Percentiles rank a stretch among this genome's conserved stretches.
phyloP scores from a whole-genome alignment of 2,797 vertebrate genomes.

The Coregonus suidteri region DNA sequence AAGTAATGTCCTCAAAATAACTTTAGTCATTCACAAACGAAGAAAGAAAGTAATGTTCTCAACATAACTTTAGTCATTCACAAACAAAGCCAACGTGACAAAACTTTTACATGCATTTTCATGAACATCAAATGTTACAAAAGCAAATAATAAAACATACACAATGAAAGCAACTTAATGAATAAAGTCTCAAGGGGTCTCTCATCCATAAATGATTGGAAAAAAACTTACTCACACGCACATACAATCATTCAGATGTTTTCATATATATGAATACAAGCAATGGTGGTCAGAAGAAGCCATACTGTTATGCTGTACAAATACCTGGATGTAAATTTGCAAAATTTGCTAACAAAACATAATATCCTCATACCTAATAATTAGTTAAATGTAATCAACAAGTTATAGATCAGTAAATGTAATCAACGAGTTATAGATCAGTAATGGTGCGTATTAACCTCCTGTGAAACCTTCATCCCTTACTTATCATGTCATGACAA shows the following conservation, averaged over 20 bases:
- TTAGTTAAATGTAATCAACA: background rate
- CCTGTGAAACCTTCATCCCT: constrained; percentile 6
- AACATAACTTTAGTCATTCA: constrained; percentile 65
- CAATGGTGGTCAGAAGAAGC: constrained; percentile 43
- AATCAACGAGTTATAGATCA: constrained; percentile 1
- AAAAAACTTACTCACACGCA: constrained; percentile 39
- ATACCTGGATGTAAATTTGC: constrained; percentile 30
- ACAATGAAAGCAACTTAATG: constrained; percentile 47
- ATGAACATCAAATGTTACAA: constrained; percentile 52
- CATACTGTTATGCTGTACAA: constrained; percentile 24
- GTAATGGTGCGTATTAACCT: constrained; percentile 23
- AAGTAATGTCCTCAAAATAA: constrained; percentile 62
- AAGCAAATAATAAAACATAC: constrained; percentile 41
- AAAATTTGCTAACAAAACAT: constrained; percentile 34
- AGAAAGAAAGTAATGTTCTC: constrained; percentile 65
- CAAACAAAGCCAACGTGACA: constrained; percentile 57
- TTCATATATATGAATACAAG: constrained; percentile 50
- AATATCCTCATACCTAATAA: constrained; percentile 36
- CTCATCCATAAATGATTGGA: constrained; percentile 46
- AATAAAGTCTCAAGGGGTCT: constrained; percentile 46
- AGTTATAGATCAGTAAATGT: constrained; percentile 15
- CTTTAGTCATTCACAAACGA: constrained; percentile 66
- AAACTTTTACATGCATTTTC: constrained; percentile 63
- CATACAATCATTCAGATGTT: constrained; percentile 41
- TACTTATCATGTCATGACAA: constrained; percentile 36